Evolutionary conservation across 1,140 invertebrate species (phyloP).

Genomic region (Pogonomyrmex californicus): DNA sequence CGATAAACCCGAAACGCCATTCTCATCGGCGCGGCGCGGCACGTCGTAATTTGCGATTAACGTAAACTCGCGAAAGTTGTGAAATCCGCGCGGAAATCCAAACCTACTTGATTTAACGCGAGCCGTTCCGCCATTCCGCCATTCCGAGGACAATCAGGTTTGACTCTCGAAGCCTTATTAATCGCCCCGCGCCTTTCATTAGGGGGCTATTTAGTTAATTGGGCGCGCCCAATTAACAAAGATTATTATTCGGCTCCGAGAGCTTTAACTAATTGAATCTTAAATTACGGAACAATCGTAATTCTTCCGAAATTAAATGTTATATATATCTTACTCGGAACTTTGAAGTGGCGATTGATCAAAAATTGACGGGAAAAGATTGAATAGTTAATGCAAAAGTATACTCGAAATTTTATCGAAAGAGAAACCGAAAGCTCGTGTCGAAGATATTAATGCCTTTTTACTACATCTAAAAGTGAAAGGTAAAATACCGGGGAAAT

Average conservation of each 20-base stretch:
- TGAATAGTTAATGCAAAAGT: not conserved
- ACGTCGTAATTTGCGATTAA: conserved; percentile 41
- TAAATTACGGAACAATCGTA: not conserved
- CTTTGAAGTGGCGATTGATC: not conserved
- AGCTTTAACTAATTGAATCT: not conserved
- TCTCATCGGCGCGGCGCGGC: not conserved
- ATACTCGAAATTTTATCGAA: not conserved
- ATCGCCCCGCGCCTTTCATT: conserved; percentile 38
- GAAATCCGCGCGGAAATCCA: not conserved
- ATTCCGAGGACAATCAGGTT: conserved; percentile 19
- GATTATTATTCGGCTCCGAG: not conserved
- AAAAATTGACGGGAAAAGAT: not conserved
- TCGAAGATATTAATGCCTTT: not conserved
- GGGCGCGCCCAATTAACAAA: conserved; percentile 28
- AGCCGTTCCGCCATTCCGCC: not conserved
- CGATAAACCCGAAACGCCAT: conserved; percentile 42
- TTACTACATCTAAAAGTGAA: not conserved
- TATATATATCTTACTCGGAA: not conserved
- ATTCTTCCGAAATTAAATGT: not conserved
- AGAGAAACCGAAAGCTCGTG: not conserved
- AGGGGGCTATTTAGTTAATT: conserved; percentile 14
- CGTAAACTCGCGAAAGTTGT: conserved; percentile 37
- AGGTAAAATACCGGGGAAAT: not conserved
- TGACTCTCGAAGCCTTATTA: conserved; percentile 12
- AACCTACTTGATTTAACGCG: conserved; percentile 24